phyloP scores from a whole-genome alignment of 2,113 vertebrate genomes.

The Elaphurus davidianus region DNA sequence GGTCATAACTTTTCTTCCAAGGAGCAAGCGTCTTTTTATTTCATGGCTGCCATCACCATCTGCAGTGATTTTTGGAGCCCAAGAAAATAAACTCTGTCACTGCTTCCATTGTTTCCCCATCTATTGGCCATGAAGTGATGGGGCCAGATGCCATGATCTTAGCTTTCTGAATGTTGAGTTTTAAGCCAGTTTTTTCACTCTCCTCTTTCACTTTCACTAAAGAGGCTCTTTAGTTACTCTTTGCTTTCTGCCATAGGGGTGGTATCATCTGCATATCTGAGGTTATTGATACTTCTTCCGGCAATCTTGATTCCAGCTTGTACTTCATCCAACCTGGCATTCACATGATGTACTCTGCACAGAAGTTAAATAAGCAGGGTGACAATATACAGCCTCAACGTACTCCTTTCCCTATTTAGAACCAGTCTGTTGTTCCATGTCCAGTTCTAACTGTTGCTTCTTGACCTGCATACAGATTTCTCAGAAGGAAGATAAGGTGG shows the following conservation, averaged over 20 bases:
- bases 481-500: background rate
- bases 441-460: background rate
- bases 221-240: background rate
- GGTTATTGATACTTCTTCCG: background rate
- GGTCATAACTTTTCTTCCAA: background rate
- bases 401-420: background rate
- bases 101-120: background rate
- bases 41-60: background rate
- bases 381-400: background rate
- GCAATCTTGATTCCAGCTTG: background rate
- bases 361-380: background rate
- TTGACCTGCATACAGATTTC: background rate
- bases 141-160: background rate
- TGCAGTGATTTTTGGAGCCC: background rate
- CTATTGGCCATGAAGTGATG: background rate
- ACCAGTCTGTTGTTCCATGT: background rate
- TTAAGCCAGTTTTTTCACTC: background rate
- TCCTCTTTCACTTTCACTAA: background rate
- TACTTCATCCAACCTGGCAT: background rate
- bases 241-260: background rate
- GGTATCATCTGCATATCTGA: background rate
- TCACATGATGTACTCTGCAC: background rate
- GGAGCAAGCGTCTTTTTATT: background rate
- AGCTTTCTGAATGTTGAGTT: background rate
- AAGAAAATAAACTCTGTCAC: background rate